Evolutionary conservation across 2,888 invertebrate species (phyloP), one percentile per base, ranked within the genome.

Genomic region (Drosophila birchii): DNA sequence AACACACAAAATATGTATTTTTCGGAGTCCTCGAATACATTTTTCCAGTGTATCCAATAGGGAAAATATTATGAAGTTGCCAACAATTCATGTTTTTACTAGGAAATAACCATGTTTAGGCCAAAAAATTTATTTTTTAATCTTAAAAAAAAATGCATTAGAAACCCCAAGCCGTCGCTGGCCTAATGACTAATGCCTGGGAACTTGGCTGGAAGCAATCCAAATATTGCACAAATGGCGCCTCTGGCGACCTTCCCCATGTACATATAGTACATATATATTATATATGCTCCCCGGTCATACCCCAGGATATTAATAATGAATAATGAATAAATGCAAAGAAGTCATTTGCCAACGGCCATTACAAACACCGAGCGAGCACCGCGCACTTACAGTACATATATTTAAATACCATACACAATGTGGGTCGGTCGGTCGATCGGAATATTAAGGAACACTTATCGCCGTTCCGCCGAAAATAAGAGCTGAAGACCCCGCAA

Each of bases 261-360:
- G 29, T 11, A 47, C 12, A 44, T 23, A 14, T 43, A 7, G n/a
- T 18, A 11, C 7, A 32, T 9, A n/a, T 26, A n/a, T 11, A 26
- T 29, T 23, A 23, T 23, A 23, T 44, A 47, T 29, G 47, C 47
- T 32, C 0, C 18, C 26, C 34, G 18, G 26, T 2, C n/a, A 16
- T 18, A 16, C 44, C 45, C 18, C 26, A 6, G 44, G 36, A 53
- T 16, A 36, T 55, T 64, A 67, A 64, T 68, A 66, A 66, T 68
- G 55, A 68, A 68, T 68, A 66, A 68, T 66, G 68, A 29, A 68
- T 66, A 68, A 66, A 55, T 49, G 66, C 41, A 20, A 68, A 56
- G 49, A 66, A 66, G 68, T 68, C 49, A 66, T 49, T 68, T 56
- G 41, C 67, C 66, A 68, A 49, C 43, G 67, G 55, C 67, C 67